phyloP scores from a whole-genome alignment of 2,797 vertebrate species.

The Sardinella longiceps region DNA sequence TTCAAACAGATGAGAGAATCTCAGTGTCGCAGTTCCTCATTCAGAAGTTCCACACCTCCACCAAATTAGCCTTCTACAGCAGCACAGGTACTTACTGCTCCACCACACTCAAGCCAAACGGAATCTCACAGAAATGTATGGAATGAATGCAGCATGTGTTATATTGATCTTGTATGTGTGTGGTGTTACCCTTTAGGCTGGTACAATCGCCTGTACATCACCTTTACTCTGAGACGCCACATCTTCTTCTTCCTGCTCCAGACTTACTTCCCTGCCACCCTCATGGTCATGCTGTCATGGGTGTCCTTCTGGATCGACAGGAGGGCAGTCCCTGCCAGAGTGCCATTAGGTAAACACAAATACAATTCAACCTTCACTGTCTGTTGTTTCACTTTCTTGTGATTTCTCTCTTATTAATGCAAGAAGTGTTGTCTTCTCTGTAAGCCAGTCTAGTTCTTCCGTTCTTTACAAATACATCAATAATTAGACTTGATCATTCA shows the following conservation, averaged over 20 bases:
- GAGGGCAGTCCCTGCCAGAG: slow-evolving; percentile 81
- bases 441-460: too few species aligned
- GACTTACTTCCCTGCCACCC: slow-evolving; percentile 82
- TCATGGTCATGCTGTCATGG: slow-evolving; percentile 87
- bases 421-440: too few species aligned
- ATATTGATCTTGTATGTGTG: neutral
- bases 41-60: slow-evolving; percentile 89
- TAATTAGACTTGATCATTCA: too few species aligned
- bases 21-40: slow-evolving; percentile 93
- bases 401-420: too few species aligned
- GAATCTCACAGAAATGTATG: neutral
- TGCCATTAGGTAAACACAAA: slow-evolving; percentile 78
- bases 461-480: too few species aligned
- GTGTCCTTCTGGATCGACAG: slow-evolving; percentile 86
- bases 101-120: neutral
- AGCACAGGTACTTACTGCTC: slow-evolving; percentile 82
- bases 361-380: too few species aligned
- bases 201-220: slow-evolving; percentile 85
- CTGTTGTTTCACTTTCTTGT: too few species aligned
- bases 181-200: slow-evolving; percentile 72
- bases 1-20: slow-evolving; percentile 89
- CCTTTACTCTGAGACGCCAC: slow-evolving; percentile 82
- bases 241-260: slow-evolving; percentile 86
- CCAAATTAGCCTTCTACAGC: slow-evolving; percentile 90
- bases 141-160: neutral